A percentile compares a stretch with the other conserved stretches of the same genome.
These are phyloP conservation scores for Himalopsyche phryganea DNA, from an alignment of 1,140 invertebrate genomes.

Conservation along the genomic window DNA sequence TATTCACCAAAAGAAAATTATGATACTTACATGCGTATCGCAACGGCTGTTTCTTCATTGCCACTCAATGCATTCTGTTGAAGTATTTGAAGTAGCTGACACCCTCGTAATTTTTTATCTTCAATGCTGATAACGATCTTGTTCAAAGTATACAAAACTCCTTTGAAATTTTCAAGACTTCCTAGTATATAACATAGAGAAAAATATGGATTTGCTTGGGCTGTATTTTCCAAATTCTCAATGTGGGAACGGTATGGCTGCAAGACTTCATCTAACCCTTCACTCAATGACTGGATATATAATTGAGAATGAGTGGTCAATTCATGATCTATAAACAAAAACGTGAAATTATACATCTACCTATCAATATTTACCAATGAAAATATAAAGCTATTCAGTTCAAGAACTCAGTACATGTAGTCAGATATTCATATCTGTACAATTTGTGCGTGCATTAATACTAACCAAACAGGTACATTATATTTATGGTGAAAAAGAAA, in stretches of 20 bases:
- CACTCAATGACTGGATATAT: constrained; percentile 49
- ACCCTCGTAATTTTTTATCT: constrained; percentile 45
- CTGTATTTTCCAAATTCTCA: constrained; percentile 42
- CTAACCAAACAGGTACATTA: no score
- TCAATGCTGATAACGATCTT: constrained; percentile 46
- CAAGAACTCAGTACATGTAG: not conserved
- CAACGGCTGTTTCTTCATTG: constrained; percentile 45
- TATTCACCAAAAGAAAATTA: no score
- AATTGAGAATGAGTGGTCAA: constrained; percentile 37
- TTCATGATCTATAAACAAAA: constrained; percentile 13
- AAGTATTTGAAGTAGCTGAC: constrained; percentile 47
- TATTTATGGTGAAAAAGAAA: no score
- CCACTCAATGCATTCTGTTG: constrained; percentile 49
- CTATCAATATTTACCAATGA: not conserved
- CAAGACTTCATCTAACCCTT: constrained; percentile 47
- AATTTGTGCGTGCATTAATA: no score
- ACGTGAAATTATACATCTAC: not conserved
- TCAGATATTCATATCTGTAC: not conserved
- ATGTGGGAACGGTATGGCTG: constrained; percentile 44
- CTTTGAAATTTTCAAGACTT: constrained; percentile 45
- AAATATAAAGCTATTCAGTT: not conserved
- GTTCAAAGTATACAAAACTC: constrained; percentile 46
- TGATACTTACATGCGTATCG: constrained; percentile 41
- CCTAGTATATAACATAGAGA: constrained; percentile 47
- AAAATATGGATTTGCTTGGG: constrained; percentile 45